These are phyloP conservation scores for Crotalus helleri DNA, from an alignment of 2,113 vertebrate genomes.

Conservation along the genomic window DNA sequence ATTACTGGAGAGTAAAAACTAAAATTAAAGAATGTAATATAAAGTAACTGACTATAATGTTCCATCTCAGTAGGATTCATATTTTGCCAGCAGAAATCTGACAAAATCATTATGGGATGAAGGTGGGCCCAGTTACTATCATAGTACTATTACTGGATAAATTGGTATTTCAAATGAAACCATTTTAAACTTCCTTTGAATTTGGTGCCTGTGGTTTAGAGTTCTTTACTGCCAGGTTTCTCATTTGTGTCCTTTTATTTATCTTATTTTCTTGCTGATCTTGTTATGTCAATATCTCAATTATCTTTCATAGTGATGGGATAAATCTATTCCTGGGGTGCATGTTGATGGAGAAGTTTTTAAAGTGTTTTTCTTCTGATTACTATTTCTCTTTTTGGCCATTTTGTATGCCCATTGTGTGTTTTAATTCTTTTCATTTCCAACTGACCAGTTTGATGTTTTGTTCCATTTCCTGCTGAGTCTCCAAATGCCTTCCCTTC, in stretches of 20 bases:
- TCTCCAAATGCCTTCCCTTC: conserved; percentile 27
- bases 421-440: conserved; percentile 22
- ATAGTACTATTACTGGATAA: background rate
- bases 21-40: background rate
- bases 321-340: conserved; percentile 27
- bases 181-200: background rate
- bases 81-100: background rate
- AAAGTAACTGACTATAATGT: background rate
- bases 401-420: background rate
- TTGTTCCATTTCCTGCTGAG: conserved; percentile 23
- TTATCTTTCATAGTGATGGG: conserved; percentile 29
- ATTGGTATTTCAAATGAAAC: background rate
- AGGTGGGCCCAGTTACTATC: background rate
- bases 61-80: background rate
- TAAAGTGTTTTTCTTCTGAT: conserved; percentile 14
- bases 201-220: background rate
- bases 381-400: background rate
- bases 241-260: conserved; percentile 1
- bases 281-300: background rate
- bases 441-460: conserved; percentile 22
- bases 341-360: background rate
- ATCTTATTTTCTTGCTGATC: conserved; percentile 34
- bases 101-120: background rate
- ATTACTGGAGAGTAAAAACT: background rate
- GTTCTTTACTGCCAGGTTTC: background rate